Evolutionary conservation across 2,113 vertebrate genomes (phyloP).

Genomic region (Rissa tridactyla): DNA sequence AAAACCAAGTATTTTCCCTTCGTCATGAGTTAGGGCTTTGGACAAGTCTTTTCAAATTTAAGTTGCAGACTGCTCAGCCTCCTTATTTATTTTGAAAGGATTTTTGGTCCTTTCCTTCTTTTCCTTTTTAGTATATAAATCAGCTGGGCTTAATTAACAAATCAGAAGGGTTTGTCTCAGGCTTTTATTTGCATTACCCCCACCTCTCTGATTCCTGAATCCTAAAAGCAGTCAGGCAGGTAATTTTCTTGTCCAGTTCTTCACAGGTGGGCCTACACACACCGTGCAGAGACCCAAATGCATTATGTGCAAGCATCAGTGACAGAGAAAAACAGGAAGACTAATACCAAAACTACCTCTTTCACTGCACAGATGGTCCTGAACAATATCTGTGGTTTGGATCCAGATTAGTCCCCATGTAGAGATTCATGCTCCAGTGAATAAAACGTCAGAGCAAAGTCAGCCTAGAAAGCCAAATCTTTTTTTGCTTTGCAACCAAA

Average conservation of each 20-base stretch:
- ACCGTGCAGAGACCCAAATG: background rate
- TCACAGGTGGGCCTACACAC: background rate
- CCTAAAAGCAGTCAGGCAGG: background rate
- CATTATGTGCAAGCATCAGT: background rate
- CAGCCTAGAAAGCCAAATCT: background rate
- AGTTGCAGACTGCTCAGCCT: background rate
- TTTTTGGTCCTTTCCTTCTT: background rate
- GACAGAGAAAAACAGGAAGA: background rate
- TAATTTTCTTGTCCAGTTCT: background rate
- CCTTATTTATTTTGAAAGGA: background rate
- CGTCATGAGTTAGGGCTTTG: background rate
- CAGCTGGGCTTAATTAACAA: background rate
- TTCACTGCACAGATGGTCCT: background rate
- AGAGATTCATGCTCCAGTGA: background rate
- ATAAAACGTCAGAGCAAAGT: background rate
- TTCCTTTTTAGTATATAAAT: background rate
- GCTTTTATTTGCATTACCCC: background rate
- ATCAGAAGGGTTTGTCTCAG: background rate
- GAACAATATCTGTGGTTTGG: background rate
- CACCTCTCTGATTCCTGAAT: background rate
- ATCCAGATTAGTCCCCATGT: background rate
- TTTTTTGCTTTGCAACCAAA: background rate
- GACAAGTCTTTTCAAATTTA: background rate
- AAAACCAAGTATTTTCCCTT: background rate
- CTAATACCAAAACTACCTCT: background rate